Evolutionary conservation across 2,888 invertebrate genomes (phyloP).

Genomic region (Disparrhopalites patrizii): DNA sequence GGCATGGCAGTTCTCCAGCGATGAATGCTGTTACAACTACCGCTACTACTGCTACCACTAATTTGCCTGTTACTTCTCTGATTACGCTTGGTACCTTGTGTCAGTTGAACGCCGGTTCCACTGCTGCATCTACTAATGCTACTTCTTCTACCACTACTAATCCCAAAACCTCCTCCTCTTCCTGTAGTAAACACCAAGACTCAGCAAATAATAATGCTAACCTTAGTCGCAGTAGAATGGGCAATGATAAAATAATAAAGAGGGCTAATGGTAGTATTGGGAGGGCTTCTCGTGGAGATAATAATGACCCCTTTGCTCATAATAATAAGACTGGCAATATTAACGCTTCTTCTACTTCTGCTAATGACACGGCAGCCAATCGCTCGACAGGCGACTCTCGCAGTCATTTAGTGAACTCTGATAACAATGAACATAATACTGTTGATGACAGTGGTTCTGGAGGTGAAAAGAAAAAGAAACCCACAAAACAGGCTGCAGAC

Average conservation of each 20-base stretch:
- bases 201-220: slow-evolving; percentile 35
- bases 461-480: slow-evolving; percentile 28
- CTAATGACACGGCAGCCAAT: slow-evolving; percentile 7
- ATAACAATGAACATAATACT: slow-evolving; percentile 1
- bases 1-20: neutral
- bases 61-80: neutral
- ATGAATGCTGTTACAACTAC: neutral
- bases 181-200: slow-evolving; percentile 29
- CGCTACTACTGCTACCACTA: too few species aligned
- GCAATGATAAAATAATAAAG: too few species aligned
- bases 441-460: slow-evolving; percentile 23
- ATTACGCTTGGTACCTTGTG: neutral
- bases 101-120: neutral
- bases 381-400: slow-evolving; percentile 16
- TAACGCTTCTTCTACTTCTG: neutral
- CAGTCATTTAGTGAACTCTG: slow-evolving; percentile 16
- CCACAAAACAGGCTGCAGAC: neutral
- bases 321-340: too few species aligned
- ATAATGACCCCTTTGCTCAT: too few species aligned
- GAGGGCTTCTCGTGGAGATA: slow-evolving; percentile 2
- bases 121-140: neutral
- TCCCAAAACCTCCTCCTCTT: neutral
- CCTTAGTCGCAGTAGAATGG: slow-evolving; percentile 19
- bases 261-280: slow-evolving; percentile 32
- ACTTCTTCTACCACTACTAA: neutral